These are phyloP conservation scores for Onychostoma macrolepis DNA, from an alignment of 2,113 vertebrate species.

Conservation along the genomic window DNA sequence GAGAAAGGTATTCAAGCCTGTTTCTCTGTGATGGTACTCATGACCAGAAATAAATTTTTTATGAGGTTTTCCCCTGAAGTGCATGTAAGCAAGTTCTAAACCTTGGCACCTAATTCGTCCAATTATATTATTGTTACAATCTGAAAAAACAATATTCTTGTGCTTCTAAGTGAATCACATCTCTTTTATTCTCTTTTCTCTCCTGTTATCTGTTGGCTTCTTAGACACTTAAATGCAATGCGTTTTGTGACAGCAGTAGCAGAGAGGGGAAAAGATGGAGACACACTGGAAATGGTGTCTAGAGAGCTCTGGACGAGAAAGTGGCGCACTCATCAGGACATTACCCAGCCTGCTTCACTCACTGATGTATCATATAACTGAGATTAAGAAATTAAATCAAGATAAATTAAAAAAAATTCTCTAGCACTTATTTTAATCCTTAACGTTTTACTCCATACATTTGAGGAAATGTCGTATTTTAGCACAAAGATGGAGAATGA, in stretches of 20 bases:
- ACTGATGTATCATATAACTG: conserved; percentile 65
- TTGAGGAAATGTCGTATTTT: background rate
- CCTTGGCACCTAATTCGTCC: background rate
- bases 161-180: background rate
- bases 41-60: background rate
- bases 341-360: conserved; percentile 72
- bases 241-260: conserved; percentile 81
- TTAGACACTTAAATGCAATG: conserved; percentile 83
- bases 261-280: conserved; percentile 62
- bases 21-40: background rate
- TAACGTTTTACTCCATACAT: background rate
- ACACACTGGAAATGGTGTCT: conserved; percentile 76
- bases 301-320: conserved; percentile 84
- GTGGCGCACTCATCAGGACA: conserved; percentile 86
- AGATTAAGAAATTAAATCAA: background rate
- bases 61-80: background rate
- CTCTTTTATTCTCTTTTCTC: background rate
- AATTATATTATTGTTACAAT: background rate
- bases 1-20: conserved; percentile 74
- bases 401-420: background rate
- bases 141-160: background rate
- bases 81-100: background rate
- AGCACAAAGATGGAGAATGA: background rate
- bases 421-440: too few relatives aligned
- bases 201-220: background rate